Percentiles rank a stretch among this genome's conserved stretches.
Conservation (phyloP, 2,888 invertebrate genomes). For the Hypsopygia costalis region DNA sequence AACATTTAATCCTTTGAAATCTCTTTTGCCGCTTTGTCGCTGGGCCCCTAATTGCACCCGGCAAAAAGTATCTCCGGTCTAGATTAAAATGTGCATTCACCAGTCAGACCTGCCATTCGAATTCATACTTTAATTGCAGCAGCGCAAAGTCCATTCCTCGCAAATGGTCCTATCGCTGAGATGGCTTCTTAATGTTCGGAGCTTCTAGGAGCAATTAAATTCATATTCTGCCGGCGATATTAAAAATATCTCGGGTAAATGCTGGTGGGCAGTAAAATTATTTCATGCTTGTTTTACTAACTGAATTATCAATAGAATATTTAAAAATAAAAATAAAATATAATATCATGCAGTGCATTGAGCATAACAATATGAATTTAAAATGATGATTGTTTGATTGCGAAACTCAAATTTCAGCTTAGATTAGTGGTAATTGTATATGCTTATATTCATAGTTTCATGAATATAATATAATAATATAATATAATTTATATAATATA, state of each 20-base stretch:
- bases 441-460: no score
- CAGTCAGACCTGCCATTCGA: constrained; percentile 15
- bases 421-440: no score
- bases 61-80: constrained; percentile 58
- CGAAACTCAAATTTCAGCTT: no score
- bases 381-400: no score
- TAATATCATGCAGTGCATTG: no score
- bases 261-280: constrained; percentile 2
- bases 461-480: no score
- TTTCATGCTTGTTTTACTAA: background rate
- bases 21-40: constrained; percentile 52
- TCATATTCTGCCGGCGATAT: constrained; percentile 40
- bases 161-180: constrained; percentile 16
- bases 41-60: constrained; percentile 51
- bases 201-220: constrained; percentile 51
- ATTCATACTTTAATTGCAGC: constrained; percentile 25
- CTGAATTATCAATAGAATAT: no score
- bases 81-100: constrained; percentile 57
- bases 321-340: no score
- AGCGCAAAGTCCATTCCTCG: constrained; percentile 23
- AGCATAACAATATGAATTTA: no score
- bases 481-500: no score
- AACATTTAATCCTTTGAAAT: constrained; percentile 65
- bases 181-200: constrained; percentile 38
- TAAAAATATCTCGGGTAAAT: constrained; percentile 21